Conservation (phyloP, 2,797 vertebrate genomes). For the Eospalax fontanierii region DNA sequence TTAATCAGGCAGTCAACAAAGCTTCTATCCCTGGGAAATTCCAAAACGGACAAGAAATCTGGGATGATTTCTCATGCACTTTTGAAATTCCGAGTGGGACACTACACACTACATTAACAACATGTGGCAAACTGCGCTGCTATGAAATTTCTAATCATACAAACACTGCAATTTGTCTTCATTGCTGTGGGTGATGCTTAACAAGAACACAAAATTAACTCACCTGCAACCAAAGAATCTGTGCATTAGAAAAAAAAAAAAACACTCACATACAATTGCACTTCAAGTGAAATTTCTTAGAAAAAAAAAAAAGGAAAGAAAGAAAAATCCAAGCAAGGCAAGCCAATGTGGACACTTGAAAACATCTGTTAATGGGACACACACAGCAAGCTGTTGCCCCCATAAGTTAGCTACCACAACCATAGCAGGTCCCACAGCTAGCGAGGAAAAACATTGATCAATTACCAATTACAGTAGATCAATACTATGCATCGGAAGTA, state of each 20-base stretch:
- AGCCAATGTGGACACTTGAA: constrained; percentile 87
- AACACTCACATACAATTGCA: no score
- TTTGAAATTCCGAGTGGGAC: constrained; percentile 79
- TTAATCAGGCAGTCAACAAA: constrained; percentile 87
- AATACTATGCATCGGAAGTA: constrained; percentile 97
- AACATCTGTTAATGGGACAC: constrained; percentile 89
- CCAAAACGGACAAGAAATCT: constrained; percentile 72
- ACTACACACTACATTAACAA: not conserved
- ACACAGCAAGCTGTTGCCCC: constrained; percentile 87
- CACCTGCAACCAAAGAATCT: constrained; percentile 67
- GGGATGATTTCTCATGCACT: constrained; percentile 73
- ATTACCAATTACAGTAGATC: constrained; percentile 95
- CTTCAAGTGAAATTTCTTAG: constrained; percentile 78
- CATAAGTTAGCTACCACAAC: constrained; percentile 91
- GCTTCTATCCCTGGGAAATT: constrained; percentile 60
- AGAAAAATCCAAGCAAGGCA: constrained; percentile 86
- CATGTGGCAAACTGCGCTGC: not conserved
- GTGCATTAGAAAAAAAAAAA: constrained; percentile 46
- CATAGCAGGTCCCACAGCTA: constrained; percentile 91
- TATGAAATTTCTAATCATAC: not conserved
- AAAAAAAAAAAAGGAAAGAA: constrained; percentile 71
- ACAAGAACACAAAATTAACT: constrained; percentile 64
- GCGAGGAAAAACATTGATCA: constrained; percentile 89
- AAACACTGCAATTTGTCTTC: constrained; percentile 27
- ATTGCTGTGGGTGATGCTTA: constrained; percentile 14